Evolutionary conservation across 2,888 invertebrate species (phyloP).

Genomic region (Cynaeus angustus): DNA sequence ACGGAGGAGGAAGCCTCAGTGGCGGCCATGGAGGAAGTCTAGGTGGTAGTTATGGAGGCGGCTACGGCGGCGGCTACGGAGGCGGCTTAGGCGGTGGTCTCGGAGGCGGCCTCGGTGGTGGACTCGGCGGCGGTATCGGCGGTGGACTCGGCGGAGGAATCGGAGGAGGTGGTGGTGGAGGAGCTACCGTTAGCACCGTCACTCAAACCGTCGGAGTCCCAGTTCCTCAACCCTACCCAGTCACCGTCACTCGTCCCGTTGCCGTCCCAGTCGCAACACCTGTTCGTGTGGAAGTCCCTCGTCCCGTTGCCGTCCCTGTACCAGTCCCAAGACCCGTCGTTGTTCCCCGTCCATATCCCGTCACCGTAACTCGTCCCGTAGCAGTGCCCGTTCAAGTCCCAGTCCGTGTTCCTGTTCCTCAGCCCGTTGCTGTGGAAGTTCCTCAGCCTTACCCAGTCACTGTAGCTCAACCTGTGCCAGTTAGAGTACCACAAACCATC

Average conservation of each 20-base stretch:
- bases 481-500: conserved; percentile 64
- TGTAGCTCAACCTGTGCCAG: conserved; percentile 73
- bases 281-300: conserved; percentile 72
- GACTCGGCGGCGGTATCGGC: conserved; percentile 46
- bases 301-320: conserved; percentile 68
- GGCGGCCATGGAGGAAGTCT: conserved; percentile 49
- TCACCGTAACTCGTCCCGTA: conserved; percentile 62
- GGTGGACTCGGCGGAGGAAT: conserved; percentile 53
- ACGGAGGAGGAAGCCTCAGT: conserved; percentile 45
- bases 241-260: conserved; percentile 71
- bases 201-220: conserved; percentile 67
- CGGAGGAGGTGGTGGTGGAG: conserved; percentile 64
- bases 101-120: conserved; percentile 51
- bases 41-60: conserved; percentile 54
- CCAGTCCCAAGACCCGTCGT: conserved; percentile 60
- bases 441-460: conserved; percentile 75
- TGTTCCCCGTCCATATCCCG: conserved; percentile 60
- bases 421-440: conserved; percentile 71
- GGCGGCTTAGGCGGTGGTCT: conserved; percentile 36
- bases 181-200: conserved; percentile 67
- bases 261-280: conserved; percentile 74
- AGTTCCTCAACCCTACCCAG: conserved; percentile 69
- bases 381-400: conserved; percentile 69
- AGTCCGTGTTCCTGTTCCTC: conserved; percentile 71
- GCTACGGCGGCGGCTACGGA: conserved; percentile 61